Evolutionary conservation across 2,113 vertebrate genomes (phyloP).

Genomic region (Macrotus californicus): DNA sequence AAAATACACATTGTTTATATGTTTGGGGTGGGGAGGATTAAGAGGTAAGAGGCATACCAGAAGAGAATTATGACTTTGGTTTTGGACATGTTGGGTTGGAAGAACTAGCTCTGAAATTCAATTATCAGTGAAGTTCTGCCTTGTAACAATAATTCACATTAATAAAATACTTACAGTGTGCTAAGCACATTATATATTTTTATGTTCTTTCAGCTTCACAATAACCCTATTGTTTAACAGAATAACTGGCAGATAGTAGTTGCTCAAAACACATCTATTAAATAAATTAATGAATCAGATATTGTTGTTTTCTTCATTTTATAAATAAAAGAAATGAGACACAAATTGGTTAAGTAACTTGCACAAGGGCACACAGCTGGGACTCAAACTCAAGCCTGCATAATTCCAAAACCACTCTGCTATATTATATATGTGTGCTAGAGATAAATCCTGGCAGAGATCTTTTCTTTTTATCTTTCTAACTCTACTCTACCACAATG

Average conservation of each 20-base stretch:
- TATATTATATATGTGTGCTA: neutral
- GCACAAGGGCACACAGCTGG: neutral
- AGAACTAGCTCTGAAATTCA: neutral
- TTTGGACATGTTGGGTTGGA: neutral
- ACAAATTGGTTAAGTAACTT: neutral
- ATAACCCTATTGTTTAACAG: neutral
- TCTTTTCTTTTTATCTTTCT: neutral
- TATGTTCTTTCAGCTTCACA: neutral
- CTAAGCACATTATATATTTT: neutral
- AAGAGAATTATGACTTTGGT: neutral
- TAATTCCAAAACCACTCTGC: neutral
- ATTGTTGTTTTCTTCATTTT: slow-evolving; percentile 17
- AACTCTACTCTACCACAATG: neutral
- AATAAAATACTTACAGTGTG: neutral
- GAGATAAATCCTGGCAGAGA: neutral
- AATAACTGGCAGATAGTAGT: neutral
- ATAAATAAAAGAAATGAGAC: neutral
- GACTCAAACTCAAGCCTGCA: neutral
- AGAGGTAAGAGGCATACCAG: neutral
- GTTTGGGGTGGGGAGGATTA: neutral
- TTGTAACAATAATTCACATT: neutral
- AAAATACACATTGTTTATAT: neutral
- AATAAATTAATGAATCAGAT: neutral
- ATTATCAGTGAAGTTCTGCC: neutral
- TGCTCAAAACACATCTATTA: neutral